phyloP scores from a whole-genome alignment of 1,140 invertebrate species.

The Papilio polytes region DNA sequence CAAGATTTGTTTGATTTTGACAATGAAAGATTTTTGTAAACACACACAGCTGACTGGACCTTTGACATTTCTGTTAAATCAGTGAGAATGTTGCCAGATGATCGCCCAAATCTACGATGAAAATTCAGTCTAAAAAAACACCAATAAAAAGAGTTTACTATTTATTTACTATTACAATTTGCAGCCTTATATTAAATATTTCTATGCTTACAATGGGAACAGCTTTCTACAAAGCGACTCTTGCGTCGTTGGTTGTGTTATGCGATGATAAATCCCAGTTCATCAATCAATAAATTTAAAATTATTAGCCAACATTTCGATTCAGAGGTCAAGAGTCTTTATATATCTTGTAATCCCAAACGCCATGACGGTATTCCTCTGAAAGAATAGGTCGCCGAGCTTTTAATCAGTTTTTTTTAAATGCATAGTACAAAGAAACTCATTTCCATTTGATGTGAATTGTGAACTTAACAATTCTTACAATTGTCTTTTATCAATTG shows the following conservation, averaged over 20 bases:
- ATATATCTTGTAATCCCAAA: constrained; percentile 38
- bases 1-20: background rate
- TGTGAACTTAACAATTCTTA: background rate
- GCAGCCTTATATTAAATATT: too few relatives aligned
- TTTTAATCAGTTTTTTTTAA: background rate
- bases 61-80: background rate
- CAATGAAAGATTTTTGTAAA: background rate
- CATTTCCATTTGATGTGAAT: background rate
- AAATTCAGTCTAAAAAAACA: too few relatives aligned
- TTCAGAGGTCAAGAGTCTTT: background rate
- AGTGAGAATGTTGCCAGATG: too few relatives aligned
- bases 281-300: background rate
- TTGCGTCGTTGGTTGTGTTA: background rate
- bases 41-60: background rate
- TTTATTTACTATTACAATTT: background rate
- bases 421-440: background rate
- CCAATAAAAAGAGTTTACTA: too few relatives aligned
- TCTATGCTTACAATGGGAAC: background rate
- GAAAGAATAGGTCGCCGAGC: constrained; percentile 11
- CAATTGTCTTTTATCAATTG: background rate
- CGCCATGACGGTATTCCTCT: constrained; percentile 47
- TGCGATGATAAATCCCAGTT: background rate
- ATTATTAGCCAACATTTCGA: background rate
- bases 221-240: background rate
- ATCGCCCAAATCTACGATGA: too few relatives aligned